These are phyloP conservation scores for Hycleus phaleratus DNA, from an alignment of 1,140 invertebrate species.

Conservation along the genomic window DNA sequence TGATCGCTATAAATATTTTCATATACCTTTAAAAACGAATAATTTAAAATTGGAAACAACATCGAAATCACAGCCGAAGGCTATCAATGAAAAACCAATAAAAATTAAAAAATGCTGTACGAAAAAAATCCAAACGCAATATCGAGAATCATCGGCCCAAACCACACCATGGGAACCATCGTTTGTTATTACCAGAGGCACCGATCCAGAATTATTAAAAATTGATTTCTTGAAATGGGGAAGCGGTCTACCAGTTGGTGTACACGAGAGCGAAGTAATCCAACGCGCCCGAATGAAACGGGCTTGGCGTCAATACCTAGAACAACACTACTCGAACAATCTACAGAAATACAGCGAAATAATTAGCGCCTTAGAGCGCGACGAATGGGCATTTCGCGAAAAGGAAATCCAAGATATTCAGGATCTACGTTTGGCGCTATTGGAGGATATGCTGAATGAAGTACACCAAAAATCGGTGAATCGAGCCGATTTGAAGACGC, in stretches of 20 bases:
- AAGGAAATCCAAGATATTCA: slow-evolving; percentile 55
- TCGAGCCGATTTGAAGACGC: slow-evolving; percentile 42
- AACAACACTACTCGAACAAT: slow-evolving; percentile 34
- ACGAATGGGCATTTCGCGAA: slow-evolving; percentile 60
- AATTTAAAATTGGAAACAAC: neutral
- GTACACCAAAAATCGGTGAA: slow-evolving; percentile 35
- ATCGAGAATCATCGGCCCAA: slow-evolving; percentile 67
- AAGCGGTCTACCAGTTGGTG: slow-evolving; percentile 53
- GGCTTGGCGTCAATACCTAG: slow-evolving; percentile 49
- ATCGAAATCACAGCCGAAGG: neutral
- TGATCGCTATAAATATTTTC: slow-evolving; percentile 27
- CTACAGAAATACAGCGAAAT: slow-evolving; percentile 48
- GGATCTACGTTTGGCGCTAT: slow-evolving; percentile 46
- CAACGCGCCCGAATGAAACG: slow-evolving; percentile 50
- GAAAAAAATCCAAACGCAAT: slow-evolving; percentile 51
- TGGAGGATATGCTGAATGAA: slow-evolving; percentile 42
- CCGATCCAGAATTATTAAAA: slow-evolving; percentile 53
- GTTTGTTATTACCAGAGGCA: slow-evolving; percentile 44
- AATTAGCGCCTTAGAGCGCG: slow-evolving; percentile 54
- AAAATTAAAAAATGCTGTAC: neutral
- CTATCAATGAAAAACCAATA: neutral
- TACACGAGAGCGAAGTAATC: slow-evolving; percentile 56
- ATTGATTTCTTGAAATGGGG: slow-evolving; percentile 56
- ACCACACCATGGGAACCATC: slow-evolving; percentile 66
- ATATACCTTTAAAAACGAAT: neutral